phyloP scores from a whole-genome alignment of 2,797 vertebrate species.

The Myotis planiceps region DNA sequence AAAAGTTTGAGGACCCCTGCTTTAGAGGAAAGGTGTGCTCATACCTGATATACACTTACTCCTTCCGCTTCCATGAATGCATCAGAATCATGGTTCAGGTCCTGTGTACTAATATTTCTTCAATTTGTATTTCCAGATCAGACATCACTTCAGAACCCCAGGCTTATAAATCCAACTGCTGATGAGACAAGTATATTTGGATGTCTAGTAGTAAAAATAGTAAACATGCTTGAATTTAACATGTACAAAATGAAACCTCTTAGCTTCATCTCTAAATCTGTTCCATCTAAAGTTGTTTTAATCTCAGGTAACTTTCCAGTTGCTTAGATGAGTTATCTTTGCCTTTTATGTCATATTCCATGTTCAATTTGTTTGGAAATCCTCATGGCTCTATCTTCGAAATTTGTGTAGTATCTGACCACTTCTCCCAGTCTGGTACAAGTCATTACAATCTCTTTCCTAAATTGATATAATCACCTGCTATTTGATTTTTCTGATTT shows the following conservation, averaged over 20 bases:
- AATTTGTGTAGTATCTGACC: background rate
- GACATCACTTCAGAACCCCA: background rate
- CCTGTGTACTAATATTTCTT: background rate
- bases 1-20: no score
- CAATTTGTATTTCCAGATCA: background rate
- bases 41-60: background rate
- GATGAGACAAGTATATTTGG: background rate
- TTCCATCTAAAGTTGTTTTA: background rate
- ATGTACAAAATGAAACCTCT: background rate
- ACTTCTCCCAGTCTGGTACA: background rate
- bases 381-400: background rate
- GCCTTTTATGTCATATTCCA: background rate
- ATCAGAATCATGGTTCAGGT: background rate
- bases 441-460: background rate
- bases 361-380: background rate
- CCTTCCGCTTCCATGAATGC: background rate
- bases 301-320: background rate
- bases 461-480: background rate
- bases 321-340: background rate
- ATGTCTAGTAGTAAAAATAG: background rate
- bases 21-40: background rate
- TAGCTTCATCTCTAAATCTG: background rate
- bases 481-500: background rate
- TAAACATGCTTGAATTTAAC: background rate
- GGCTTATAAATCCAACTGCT: background rate